Conservation (phyloP, 2,113 vertebrate genomes). For the Myodes glareolus region DNA sequence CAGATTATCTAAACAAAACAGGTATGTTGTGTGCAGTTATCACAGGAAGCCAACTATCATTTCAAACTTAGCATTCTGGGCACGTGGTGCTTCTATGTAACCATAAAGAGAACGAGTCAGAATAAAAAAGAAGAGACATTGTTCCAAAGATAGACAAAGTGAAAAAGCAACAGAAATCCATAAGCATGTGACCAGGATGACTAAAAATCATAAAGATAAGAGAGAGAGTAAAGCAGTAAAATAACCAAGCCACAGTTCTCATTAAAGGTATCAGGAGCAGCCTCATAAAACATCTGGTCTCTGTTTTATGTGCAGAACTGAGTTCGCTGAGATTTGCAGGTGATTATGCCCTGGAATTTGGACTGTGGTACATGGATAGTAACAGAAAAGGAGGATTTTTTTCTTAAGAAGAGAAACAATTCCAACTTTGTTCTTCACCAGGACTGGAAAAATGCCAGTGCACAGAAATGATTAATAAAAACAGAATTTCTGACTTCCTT, state of each 20-base stretch:
- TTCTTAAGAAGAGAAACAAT: background rate
- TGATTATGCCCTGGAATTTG: background rate
- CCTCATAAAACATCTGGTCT: background rate
- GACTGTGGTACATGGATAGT: background rate
- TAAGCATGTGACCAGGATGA: background rate
- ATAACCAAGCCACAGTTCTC: background rate
- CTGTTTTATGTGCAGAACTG: background rate
- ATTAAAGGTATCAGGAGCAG: background rate
- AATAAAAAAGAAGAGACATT: background rate
- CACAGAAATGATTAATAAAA: background rate
- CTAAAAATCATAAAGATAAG: background rate
- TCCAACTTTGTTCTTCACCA: background rate
- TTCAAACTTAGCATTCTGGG: background rate
- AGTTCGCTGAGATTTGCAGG: background rate
- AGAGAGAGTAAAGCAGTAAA: background rate
- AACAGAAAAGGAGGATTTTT: background rate
- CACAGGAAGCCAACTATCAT: background rate
- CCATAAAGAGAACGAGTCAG: background rate
- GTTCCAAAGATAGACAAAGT: background rate
- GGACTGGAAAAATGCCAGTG: background rate
- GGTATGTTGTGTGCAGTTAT: background rate
- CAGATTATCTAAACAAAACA: background rate
- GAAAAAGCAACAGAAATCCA: background rate
- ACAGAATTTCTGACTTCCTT: background rate
- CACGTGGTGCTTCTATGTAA: background rate